phyloP scores from a whole-genome alignment of 2,888 invertebrate species.

The Conistra vaccinii region DNA sequence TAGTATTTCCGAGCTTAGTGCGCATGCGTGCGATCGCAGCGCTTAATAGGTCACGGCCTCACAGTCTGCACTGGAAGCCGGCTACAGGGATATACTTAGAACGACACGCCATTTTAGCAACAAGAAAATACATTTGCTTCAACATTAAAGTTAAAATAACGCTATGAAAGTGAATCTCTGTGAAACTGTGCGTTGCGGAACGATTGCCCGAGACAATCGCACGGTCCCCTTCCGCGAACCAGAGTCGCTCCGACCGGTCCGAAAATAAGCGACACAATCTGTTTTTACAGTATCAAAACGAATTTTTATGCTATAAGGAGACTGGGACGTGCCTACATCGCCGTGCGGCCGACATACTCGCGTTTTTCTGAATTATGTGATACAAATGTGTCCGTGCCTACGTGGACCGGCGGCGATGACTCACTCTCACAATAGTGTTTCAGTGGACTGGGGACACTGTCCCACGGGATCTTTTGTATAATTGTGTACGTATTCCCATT shows the following conservation, averaged over 20 bases:
- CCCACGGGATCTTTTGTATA: constrained; percentile 63
- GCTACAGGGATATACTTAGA: constrained; percentile 82
- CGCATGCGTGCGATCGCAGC: constrained; percentile 85
- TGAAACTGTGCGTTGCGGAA: constrained; percentile 62
- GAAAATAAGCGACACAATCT: constrained; percentile 75
- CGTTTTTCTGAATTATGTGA: constrained; percentile 69
- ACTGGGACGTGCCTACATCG: constrained; percentile 72
- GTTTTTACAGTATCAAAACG: constrained; percentile 72
- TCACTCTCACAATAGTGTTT: constrained; percentile 73
- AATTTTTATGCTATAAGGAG: constrained; percentile 72
- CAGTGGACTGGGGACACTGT: constrained; percentile 69
- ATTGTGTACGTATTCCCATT: constrained; percentile 66
- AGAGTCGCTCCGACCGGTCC: constrained; percentile 72
- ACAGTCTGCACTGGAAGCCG: constrained; percentile 85
- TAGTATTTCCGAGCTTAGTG: constrained; percentile 79
- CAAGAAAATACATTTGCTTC: constrained; percentile 59
- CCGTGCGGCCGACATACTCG: constrained; percentile 59
- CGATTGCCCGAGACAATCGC: constrained; percentile 59
- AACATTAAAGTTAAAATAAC: constrained; percentile 47
- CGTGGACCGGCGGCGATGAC: constrained; percentile 75
- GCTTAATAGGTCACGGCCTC: constrained; percentile 87
- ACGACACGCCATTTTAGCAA: constrained; percentile 76
- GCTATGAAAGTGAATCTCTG: constrained; percentile 64
- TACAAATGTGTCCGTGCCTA: constrained; percentile 75
- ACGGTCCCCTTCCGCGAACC: constrained; percentile 70